These are phyloP conservation scores for Echeneis naucrates DNA, from an alignment of 2,797 vertebrate genomes.

Conservation along the genomic window DNA sequence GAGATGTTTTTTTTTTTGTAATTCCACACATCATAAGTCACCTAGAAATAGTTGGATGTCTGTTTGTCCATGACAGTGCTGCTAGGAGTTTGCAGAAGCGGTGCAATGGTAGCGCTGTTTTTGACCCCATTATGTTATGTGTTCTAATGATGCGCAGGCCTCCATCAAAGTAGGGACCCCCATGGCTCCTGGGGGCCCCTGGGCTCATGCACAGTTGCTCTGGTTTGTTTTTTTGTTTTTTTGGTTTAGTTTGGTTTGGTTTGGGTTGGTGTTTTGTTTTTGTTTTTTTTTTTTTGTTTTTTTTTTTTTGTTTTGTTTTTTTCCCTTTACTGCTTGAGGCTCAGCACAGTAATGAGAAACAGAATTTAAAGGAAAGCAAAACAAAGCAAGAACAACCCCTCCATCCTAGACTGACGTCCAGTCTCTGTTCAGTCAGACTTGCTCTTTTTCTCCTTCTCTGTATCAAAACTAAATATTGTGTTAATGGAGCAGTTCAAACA, in stretches of 20 bases:
- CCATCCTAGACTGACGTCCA: constrained; percentile 77
- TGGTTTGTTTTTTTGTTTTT: constrained; percentile 51
- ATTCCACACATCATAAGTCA: constrained; percentile 48
- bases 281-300: too few relatives aligned
- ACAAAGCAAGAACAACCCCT: constrained; percentile 76
- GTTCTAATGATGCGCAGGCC: constrained; percentile 86
- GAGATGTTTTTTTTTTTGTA: constrained; percentile 34
- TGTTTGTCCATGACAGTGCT: constrained; percentile 57
- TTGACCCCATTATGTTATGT: constrained; percentile 79
- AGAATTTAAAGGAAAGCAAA: constrained; percentile 78
- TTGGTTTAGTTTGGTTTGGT: too few relatives aligned
- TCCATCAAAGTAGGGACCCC: constrained; percentile 85
- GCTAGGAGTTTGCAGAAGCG: constrained; percentile 64
- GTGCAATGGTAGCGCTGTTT: constrained; percentile 64
- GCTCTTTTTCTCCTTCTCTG: constrained; percentile 70
- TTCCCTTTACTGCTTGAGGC: constrained; percentile 73
- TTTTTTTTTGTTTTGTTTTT: too few relatives aligned
- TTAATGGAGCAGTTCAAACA: constrained; percentile 82
- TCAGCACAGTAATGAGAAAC: constrained; percentile 80
- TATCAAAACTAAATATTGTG: constrained; percentile 83
- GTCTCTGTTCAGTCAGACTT: constrained; percentile 76
- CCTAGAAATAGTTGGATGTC: constrained; percentile 41
- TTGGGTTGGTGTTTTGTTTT: too few relatives aligned
- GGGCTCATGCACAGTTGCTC: constrained; percentile 77
- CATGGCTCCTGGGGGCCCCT: constrained; percentile 76